Base-by-base conservation (phyloP, 2,797 vertebrate genomes). In the Microctenopoma lineatum region DNA sequence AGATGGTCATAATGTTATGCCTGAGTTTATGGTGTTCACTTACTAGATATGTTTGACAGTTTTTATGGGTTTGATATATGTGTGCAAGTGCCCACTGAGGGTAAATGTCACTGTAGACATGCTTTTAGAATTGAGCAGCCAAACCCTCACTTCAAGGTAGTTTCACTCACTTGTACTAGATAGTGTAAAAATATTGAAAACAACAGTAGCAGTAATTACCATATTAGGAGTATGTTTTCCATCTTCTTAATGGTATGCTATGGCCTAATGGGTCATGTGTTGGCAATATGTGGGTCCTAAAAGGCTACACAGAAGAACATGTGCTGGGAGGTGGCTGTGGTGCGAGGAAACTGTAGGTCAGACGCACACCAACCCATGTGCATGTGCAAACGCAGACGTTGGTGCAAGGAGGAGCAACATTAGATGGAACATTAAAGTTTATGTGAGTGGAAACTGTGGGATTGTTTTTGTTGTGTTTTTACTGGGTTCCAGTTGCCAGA, bases 401-500 rank as follows among this genome's bases (percentile, higher is more conserved):
- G 42, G 61, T 13, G 58, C 66, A 47, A 36, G 57, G 67, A 2
- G 54, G 61, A 73, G 81, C 74, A 75, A 79, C 73, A 79, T 89
- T 84, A 85, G 86, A 86, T 46, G 71, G 76, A 1, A 70, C 78
- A 84, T 90, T 86, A 84, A 85, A 86, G 70, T 89, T 90, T 84
- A 87, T 81, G 81, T 70, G 79, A 89, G 82, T 89, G 88, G 87
- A 89, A 91, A 89, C 80, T 89, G 85, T 59, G 75, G 82, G 65
- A 44, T 83, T 84, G 83, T 84, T 87, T 85, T 81, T 83, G 78
- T 84, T 83, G 69, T 80, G 64, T 58, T 88, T 90, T 90, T 90
- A 89, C 77, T 72, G 81, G 83, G 81, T 80, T 87, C 59, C 76
- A 66, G 60, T 84, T 71, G 83, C 77, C 84, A 58, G 63, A 70